Evolutionary conservation across 2,797 vertebrate species (phyloP).

Genomic region (Enteromius viviparus): DNA sequence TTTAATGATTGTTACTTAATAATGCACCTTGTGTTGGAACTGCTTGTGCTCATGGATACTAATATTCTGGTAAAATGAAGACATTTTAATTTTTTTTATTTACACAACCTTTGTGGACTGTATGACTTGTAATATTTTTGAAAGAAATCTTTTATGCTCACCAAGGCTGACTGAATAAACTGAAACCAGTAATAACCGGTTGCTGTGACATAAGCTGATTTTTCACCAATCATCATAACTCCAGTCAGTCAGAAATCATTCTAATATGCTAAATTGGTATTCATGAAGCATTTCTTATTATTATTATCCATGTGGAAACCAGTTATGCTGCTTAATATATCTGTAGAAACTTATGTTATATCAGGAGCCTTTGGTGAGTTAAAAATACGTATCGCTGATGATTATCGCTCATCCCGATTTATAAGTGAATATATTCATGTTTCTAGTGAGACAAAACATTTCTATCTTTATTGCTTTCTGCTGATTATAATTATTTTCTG

Average conservation of each 20-base stretch:
- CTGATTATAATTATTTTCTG: neutral
- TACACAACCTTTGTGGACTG: neutral
- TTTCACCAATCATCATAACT: neutral
- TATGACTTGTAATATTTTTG: neutral
- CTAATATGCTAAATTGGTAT: neutral
- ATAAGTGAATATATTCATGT: too few species aligned
- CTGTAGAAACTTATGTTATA: neutral
- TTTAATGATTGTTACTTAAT: slow-evolving; percentile 26
- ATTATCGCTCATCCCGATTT: too few species aligned
- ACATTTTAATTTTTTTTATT: neutral
- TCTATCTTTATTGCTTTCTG: slow-evolving; percentile 4
- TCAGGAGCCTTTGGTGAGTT: neutral
- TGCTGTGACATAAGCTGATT: neutral
- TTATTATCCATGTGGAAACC: neutral
- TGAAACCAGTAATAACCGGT: neutral
- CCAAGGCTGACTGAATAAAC: neutral
- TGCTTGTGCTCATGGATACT: neutral
- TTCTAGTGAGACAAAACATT: neutral
- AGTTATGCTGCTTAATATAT: neutral
- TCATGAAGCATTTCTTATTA: neutral
- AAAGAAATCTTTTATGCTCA: neutral
- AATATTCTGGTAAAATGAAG: neutral
- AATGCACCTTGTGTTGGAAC: neutral
- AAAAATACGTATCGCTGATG: too few species aligned
- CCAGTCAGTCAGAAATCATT: neutral